Base-by-base conservation (phyloP, 2,113 vertebrate species). In the Danionella cerebrum region DNA sequence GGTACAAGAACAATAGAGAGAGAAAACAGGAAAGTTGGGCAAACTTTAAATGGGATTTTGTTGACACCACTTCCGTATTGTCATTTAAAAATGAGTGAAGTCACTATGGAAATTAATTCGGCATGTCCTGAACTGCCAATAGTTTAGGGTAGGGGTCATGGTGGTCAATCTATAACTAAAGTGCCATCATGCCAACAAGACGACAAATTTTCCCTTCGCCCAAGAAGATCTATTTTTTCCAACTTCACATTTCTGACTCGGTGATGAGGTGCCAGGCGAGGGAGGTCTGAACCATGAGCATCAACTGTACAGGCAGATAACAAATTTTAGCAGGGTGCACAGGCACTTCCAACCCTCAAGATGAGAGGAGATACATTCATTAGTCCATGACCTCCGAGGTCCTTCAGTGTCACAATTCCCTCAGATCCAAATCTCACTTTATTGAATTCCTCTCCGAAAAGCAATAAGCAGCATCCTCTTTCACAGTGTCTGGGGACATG, bases 311-410 rank as follows among this genome's bases (percentile, higher is more conserved):
- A 19, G 45, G 12, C 35, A 33, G 67, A 70, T 63, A 70, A 70
- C 57, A 55, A 35, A 9, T 36, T 67, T 33, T 57, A 57, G 42
- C 52, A 53, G 57, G 27, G 36, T 63, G 67, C 53, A 35, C 47
- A 63, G 55, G 57, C 36, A 31, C 55, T 60, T 59, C 41, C 22
- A 48, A 24, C 52, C 57, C 38, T 63, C 57, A 70, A 62, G 65
- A 53, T 52, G 27, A 66, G 65, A 47, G 24, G 45, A 66, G 64
- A 72, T 67, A 67, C 57, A 73, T 67, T 44, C 64, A 73, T 68
- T 73, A 67, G 55, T 38, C 13, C 9, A 7, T 52, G 65, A 67
- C 55, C 55, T 60, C 38, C 71, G 29, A 60, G 51, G 65, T 67
- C 71, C 29, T 57, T 52, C 16, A 4, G 38, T 53, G 54, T 73